These are phyloP conservation scores for Tetramorium parvispinum DNA, from an alignment of 1,140 invertebrate species.

Conservation along the genomic window DNA sequence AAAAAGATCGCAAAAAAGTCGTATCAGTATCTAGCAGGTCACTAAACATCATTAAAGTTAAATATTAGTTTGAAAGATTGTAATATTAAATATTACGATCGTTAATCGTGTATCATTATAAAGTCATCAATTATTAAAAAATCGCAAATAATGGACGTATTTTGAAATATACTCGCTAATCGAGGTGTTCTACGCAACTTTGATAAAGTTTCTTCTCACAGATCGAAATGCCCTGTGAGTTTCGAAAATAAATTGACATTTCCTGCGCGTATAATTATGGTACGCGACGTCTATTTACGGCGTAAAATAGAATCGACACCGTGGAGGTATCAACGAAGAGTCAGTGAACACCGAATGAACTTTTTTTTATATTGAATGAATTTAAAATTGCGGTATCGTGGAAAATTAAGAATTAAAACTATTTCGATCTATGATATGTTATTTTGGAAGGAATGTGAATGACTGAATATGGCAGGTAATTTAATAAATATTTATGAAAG, in stretches of 20 bases:
- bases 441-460: not conserved
- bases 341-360: conserved; percentile 29
- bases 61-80: no score
- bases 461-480: not conserved
- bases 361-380: not conserved
- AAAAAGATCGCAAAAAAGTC: not conserved
- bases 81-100: no score
- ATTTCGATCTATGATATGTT: not conserved
- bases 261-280: conserved; percentile 26
- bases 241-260: conserved; percentile 49
- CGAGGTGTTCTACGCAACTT: not conserved
- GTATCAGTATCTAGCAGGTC: not conserved
- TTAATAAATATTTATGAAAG: conserved; percentile 10
- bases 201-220: not conserved
- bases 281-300: conserved; percentile 1
- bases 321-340: conserved; percentile 15
- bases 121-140: not conserved
- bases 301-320: conserved; percentile 30
- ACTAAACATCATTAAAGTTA: not conserved
- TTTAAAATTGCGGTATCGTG: not conserved
- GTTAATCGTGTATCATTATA: not conserved
- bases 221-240: not conserved
- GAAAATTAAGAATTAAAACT: conserved; percentile 11
- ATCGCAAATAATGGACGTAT: not conserved
- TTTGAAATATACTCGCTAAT: not conserved